Evolutionary conservation across 2,113 vertebrate species (phyloP), one percentile per base, ranked within the genome.

Genomic region (Quiscalus mexicanus): DNA sequence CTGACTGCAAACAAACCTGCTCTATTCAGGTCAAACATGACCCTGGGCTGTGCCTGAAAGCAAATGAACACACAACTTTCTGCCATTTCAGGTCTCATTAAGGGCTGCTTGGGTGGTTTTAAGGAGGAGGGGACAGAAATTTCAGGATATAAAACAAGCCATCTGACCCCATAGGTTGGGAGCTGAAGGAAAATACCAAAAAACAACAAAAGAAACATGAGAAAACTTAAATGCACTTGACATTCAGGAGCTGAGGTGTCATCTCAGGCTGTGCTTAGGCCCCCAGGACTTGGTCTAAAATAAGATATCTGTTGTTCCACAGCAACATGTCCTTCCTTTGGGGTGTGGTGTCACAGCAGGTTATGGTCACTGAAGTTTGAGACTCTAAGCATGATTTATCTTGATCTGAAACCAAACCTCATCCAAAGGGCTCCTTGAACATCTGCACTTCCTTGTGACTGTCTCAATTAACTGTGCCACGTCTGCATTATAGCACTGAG

Each of bases 121-220:
- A 27, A 65, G n/a, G 22, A 60, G 7, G 22, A 64, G 4, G 5
- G 22, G 3, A 49, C 13, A 55, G 39, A 39, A 67, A 28, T 56
- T 92, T 74, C 28, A 49, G 55, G 44, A 75, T 6, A 9, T 52
- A 22, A 58, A 71, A 7, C 5, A 67, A 73, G 2, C 6, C 22
- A 3, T 33, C 31, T 78, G 22, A 84, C 5, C 13, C 39, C 1
- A 3, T 3, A 76, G 6, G 21, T 8, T 52, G 17, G 52, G 8
- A 27, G 12, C 3, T 9, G 5, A 60, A 37, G 37, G 1, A 28
- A 22, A 58, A 27, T 9, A 49, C 23, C 23, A 49, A 25, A 49
- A 13, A 9, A 12, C 28, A 25, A 31, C 0, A 1, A 28, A 60
- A 24, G 2, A 27, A 64, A 45, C 5, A 3, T 0, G 11, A 55